A percentile compares a stretch with the other conserved stretches of the same genome.
Evolutionary conservation across 2,888 invertebrate genomes (phyloP).

Genomic region (Orchesella flavescens): DNA sequence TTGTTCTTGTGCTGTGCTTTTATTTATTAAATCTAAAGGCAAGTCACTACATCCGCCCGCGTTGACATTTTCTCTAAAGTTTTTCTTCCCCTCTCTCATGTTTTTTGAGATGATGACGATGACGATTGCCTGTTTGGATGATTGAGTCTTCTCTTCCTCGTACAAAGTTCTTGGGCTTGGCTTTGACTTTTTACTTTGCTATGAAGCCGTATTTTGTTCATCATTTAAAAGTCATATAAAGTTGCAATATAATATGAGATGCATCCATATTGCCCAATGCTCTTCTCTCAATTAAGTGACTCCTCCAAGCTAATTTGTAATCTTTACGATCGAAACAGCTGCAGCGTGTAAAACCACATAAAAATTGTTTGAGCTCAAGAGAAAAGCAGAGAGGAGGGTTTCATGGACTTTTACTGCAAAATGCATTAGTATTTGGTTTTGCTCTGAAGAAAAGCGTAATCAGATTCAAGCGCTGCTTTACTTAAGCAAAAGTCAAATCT

Average conservation of each 20-base stretch:
- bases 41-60: neutral
- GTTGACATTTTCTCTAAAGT: neutral
- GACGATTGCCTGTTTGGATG: conserved; percentile 39
- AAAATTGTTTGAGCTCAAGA: conserved; percentile 20
- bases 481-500: conserved; percentile 4
- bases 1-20: too few relatives aligned
- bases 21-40: neutral
- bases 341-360: conserved; percentile 56
- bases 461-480: conserved; percentile 6
- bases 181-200: neutral
- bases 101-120: neutral
- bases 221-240: conserved; percentile 31
- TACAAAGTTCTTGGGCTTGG: neutral
- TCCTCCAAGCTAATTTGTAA: conserved; percentile 58
- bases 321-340: conserved; percentile 58
- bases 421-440: too few relatives aligned
- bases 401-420: too few relatives aligned
- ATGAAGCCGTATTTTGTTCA: conserved; percentile 27
- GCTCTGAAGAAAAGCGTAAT: conserved; percentile 6
- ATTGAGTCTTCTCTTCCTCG: conserved; percentile 28
- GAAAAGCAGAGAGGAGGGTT: neutral
- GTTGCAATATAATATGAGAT: neutral
- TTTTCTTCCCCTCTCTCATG: neutral
- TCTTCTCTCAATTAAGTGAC: conserved; percentile 45
- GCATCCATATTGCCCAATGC: neutral